Base-by-base conservation (phyloP, 2,888 invertebrate genomes). In the Chalcosyrphus nemorum region DNA sequence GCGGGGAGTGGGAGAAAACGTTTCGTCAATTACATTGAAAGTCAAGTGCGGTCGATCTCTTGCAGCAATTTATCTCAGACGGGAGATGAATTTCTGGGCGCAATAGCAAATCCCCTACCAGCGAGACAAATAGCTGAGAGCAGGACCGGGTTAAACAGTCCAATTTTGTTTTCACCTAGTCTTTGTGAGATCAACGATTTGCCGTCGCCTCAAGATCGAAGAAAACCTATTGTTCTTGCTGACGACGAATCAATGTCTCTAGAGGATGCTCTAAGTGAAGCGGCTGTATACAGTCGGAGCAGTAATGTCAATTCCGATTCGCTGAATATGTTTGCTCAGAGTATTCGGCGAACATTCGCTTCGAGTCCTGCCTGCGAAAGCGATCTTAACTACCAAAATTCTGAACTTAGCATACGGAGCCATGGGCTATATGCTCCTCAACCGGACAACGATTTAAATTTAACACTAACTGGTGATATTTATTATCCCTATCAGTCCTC, bases 311-410 rank as follows among this genome's bases (percentile, higher is more conserved):
- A 86, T 68, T 84, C 82, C 2, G 87, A 86, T 77, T 87, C 87
- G 2, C 50, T 87, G 7, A 87, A 88, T 72, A 74, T 87, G 68
- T 87, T 87, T 56, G 84, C 81, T 47, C 81, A 86, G 43, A 86
- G 86, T 13, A 84, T 87, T 61, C 72, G 86, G 13, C 84, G 87
- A 9, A 86, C 87, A 66, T 87, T 87, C 35, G 86, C 91, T 0
- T 89, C 89, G 15, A 92, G 92, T 70, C 92, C 92, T n/a, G 91
- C 92, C 17, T 93, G 93, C 86, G 94, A 93, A 89, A 94, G 94
- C 87, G 94, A 94, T 88, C 92, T 94, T 1, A 94, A 94, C 88
- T 94, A 94, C 87, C 94, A 94, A 89, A 93, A 94, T 91, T 94
- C 94, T 0, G 94, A 94, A 91, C 93, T 94, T 0, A 94, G 94